Base-by-base conservation (phyloP, 1,140 invertebrate genomes). In the Bombus picipes region DNA sequence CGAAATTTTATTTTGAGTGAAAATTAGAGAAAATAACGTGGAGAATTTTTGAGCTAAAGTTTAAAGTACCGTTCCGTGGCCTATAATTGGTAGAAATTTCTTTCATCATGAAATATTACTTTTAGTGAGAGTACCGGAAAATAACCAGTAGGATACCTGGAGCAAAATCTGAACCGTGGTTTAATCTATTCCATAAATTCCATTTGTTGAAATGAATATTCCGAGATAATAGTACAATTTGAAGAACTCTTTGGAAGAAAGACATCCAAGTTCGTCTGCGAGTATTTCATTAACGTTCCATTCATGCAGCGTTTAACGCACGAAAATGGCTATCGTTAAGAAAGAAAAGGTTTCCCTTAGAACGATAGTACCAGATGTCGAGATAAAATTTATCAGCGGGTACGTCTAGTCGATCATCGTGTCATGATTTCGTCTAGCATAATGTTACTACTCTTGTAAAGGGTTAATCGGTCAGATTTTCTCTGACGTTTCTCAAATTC, bases 401-500 rank as follows among this genome's bases (percentile, higher is more conserved):
- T 32, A 12, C 22, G 25, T 1, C 6, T 34, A 25, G 62, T 66
- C 39, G 59, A 76, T 37, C 32, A 4, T 34, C 47, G 81, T 47
- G 65, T 72, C 39, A 62, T n/a, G 37, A n/a, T 78, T 78, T 79
- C 47, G 39, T 28, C n/a, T 22, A 9, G 34, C 1, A n/a, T 34
- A 77, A 68, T 47, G 32, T 59, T 59, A n/a, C 25, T 43, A n/a
- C 10, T 70, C 13, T n/a, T 37, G 41, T n/a, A 12, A 70, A 57
- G 32, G 68, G 18, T 68, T 85, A 84, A 59, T 59, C 32, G 32
- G 41, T 47, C 25, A 59, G 68, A 39, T 85, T 78, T 70, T 78
- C 82, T 8, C n/a, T 32, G 34, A 37, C 18, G 65, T 83, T 85
- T 85, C 41, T 80, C 28, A 34, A 72, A 85, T 85, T 75, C 71